Evolutionary conservation across 2,113 vertebrate species (phyloP).

Genomic region (Chascanopsetta lugubris): DNA sequence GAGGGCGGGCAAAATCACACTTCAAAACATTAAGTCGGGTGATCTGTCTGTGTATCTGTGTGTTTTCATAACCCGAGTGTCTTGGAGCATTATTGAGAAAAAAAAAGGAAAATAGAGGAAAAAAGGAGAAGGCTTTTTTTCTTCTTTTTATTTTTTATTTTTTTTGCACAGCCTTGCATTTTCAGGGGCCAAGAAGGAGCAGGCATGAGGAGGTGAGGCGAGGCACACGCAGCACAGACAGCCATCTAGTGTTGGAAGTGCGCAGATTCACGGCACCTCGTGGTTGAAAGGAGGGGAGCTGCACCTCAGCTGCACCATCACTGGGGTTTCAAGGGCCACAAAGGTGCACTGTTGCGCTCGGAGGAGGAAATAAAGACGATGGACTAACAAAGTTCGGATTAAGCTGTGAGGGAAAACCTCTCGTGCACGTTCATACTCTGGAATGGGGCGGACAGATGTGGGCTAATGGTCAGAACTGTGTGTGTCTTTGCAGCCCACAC

Average conservation of each 20-base stretch:
- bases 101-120: constrained; percentile 17
- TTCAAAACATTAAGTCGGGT: constrained; percentile 79
- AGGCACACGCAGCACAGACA: constrained; percentile 62
- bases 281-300: neutral
- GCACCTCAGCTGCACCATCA: constrained; percentile 32
- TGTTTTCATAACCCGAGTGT: constrained; percentile 80
- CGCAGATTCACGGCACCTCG: constrained; percentile 32
- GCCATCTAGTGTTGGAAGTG: constrained; percentile 72
- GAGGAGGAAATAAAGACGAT: constrained; percentile 28
- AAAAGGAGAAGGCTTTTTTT: no score
- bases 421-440: constrained; percentile 33
- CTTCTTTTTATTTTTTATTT: no score
- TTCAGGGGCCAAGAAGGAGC: constrained; percentile 52
- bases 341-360: constrained; percentile 30
- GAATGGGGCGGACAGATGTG: constrained; percentile 27
- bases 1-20: constrained; percentile 73
- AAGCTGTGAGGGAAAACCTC: constrained; percentile 3
- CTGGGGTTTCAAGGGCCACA: constrained; percentile 47
- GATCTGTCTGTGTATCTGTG: constrained; percentile 73
- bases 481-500: constrained; percentile 63
- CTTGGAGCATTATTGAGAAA: constrained; percentile 77
- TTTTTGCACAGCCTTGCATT: constrained; percentile 64
- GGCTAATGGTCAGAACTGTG: constrained; percentile 57
- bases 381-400: constrained; percentile 42
- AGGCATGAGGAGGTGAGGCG: constrained; percentile 21